Conservation (phyloP, 1,140 invertebrate genomes). For the Sesamia nonagrioides region DNA sequence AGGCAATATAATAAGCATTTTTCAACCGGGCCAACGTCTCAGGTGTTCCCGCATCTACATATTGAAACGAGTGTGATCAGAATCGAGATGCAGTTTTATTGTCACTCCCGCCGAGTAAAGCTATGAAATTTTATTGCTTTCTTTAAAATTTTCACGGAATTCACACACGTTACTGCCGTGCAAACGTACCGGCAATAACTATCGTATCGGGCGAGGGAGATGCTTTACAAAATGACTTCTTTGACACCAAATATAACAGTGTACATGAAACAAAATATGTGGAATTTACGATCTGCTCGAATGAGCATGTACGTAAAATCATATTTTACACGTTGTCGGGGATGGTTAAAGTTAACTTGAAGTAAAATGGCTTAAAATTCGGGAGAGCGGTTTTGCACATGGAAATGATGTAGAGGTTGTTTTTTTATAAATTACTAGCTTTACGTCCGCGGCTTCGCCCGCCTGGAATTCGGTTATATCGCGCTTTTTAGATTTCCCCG, state of each 20-base stretch:
- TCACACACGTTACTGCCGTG: conserved; percentile 54
- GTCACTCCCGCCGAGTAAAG: conserved; percentile 77
- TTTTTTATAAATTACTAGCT: no score
- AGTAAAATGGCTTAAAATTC: conserved; percentile 30
- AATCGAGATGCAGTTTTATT: conserved; percentile 86
- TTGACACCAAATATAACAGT: conserved; percentile 40
- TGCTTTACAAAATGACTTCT: conserved; percentile 47
- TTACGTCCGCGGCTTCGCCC: no score
- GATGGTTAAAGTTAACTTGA: neutral
- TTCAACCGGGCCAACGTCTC: conserved; percentile 76
- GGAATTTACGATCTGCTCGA: conserved; percentile 37
- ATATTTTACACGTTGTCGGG: conserved; percentile 33
- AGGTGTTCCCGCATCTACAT: conserved; percentile 82
- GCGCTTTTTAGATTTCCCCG: no score
- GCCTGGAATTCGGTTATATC: no score
- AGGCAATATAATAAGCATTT: conserved; percentile 85
- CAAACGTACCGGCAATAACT: conserved; percentile 46
- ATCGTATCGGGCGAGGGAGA: conserved; percentile 40
- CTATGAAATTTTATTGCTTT: conserved; percentile 82
- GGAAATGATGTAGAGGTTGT: neutral
- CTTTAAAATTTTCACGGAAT: conserved; percentile 68
- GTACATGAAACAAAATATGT: conserved; percentile 35
- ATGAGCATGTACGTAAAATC: conserved; percentile 23
- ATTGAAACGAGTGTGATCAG: conserved; percentile 85
- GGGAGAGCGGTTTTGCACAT: neutral